Base-by-base conservation (phyloP, 1,140 invertebrate species). In the Drosophila kanapiae region DNA sequence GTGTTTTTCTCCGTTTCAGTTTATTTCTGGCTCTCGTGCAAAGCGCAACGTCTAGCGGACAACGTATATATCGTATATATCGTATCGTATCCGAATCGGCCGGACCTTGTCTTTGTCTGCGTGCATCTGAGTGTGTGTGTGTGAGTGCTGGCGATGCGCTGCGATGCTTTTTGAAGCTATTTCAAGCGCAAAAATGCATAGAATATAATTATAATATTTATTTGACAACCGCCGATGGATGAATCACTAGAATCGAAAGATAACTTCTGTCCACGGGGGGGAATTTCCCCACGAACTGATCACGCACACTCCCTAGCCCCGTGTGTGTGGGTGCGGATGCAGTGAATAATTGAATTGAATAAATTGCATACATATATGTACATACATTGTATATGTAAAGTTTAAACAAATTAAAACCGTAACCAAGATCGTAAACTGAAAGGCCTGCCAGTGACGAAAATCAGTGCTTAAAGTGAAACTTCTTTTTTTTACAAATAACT, bases 11-110 rank as follows among this genome's bases (percentile, higher is more conserved):
- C 82, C 76, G 75, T 43, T 64, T 67, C 80, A 91, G 83, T 91
- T 91, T 87, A 87, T 87, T 91, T 91, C 87, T 87, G 80, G 43
- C 87, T 91, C 87, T 91, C 88, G 83, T 91, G 71, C 83, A 82
- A 90, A 82, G 75, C 85, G 85, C 85, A 90, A 77, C 86, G 86
- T 82, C 43, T 67, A 53, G 80, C 78, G 82, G 85, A 90, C 69
- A 75, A 61, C 71, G 23, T 23, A 47, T 79, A 74, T 72, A 61
- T 69, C 61, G 51, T 53, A 56, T 57, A 40, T 23, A 47, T 57
- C 78, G 70, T 59, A 59, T 49, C 67, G 54, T 42, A 61, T 61
- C 61, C 40, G 37, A 49, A 76, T 65, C 70, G 43, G 53, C 27
- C 42, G 40, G 40, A 45, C 54, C 63, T 27, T 54, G 42, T 69